Evolutionary conservation across 1,140 invertebrate genomes (phyloP).

Genomic region (Penaeus indicus): DNA sequence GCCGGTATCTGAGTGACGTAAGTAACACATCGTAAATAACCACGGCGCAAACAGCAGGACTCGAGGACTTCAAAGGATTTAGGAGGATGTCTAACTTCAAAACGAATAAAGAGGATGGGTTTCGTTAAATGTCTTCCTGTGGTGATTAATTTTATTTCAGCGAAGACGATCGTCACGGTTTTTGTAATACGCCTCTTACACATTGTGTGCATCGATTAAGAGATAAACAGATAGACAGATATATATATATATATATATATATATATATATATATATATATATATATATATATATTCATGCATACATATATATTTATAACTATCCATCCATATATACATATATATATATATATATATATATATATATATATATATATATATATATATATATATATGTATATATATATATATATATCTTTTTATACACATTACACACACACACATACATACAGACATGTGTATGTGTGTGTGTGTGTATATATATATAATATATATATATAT

Average conservation of each 20-base stretch:
- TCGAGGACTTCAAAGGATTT: no score
- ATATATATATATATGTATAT: background rate
- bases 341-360: background rate
- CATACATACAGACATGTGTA: background rate
- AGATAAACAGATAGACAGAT: background rate
- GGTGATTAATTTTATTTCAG: no score
- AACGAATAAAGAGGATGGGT: no score
- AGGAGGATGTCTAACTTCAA: no score
- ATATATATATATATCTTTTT: no score
- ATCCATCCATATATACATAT: background rate
- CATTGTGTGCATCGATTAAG: background rate
- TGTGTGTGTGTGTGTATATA: background rate
- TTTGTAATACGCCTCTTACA: no score
- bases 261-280: background rate
- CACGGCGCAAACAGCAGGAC: no score
- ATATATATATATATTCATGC: background rate
- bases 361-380: conserved; percentile 16
- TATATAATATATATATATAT: background rate
- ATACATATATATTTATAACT: background rate
- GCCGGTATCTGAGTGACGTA: no score
- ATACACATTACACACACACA: no score
- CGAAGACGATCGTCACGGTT: no score
- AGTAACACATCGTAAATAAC: no score
- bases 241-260: conserved; percentile 12
- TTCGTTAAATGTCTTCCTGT: no score